Percentiles rank a stretch among this genome's conserved stretches.
Evolutionary conservation across 2,113 vertebrate species (phyloP).

Genomic region (Corvus hawaiiensis): DNA sequence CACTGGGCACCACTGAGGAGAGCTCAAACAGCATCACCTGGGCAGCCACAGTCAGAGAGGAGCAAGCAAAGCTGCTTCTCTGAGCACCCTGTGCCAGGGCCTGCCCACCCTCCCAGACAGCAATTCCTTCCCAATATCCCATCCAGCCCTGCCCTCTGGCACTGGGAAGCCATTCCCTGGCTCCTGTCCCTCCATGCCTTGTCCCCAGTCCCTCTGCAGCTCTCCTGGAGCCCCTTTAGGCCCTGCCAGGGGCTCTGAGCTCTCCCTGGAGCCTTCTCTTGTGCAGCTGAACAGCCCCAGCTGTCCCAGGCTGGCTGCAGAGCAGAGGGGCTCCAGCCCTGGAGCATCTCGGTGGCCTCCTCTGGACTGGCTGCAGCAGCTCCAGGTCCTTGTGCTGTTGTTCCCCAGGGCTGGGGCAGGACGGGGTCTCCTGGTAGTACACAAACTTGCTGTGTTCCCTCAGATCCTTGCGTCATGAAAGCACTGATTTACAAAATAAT

Average conservation of each 20-base stretch:
- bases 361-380: not conserved
- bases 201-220: not conserved
- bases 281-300: too few relatives aligned
- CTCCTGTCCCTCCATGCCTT: not conserved
- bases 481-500: not conserved
- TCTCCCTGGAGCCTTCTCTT: too few relatives aligned
- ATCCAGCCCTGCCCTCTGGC: not conserved
- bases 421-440: not conserved
- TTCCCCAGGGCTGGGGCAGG: not conserved
- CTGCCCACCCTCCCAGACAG: not conserved
- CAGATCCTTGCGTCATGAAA: accelerated
- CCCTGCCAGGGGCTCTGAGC: too few relatives aligned
- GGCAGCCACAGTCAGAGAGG: not conserved
- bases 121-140: not conserved
- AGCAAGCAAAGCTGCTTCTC: not conserved
- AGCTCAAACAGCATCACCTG: not conserved
- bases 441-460: not conserved
- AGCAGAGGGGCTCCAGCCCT: not conserved
- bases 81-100: not conserved
- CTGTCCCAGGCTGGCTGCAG: too few relatives aligned
- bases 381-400: not conserved
- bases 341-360: not conserved
- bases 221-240: not conserved
- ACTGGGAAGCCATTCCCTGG: not conserved
- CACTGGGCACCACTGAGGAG: not conserved